Evolutionary conservation across 2,797 vertebrate genomes (phyloP).

Genomic region (Epinephelus malabaricus): DNA sequence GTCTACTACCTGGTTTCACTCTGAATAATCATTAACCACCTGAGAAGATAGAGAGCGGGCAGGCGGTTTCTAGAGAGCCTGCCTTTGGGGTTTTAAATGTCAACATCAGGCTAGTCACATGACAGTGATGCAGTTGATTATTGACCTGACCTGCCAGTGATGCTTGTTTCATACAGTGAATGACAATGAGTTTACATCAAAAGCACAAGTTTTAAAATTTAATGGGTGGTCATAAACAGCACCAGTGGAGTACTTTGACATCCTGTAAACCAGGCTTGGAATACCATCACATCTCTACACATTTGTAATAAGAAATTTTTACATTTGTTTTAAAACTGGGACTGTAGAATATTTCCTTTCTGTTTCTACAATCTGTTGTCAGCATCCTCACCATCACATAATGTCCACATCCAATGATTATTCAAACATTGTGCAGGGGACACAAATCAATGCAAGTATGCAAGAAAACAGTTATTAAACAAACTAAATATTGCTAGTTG

Average conservation of each 20-base stretch:
- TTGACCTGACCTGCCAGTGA: conserved; percentile 44
- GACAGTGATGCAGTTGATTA: conserved; percentile 40
- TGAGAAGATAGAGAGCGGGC: conserved; percentile 56
- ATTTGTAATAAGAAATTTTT: background rate
- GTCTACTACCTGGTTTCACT: conserved; percentile 84
- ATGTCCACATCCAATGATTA: conserved; percentile 7
- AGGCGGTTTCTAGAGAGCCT: conserved; percentile 70
- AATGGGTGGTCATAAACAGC: background rate
- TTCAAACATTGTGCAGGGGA: background rate
- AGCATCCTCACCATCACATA: background rate
- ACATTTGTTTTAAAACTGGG: background rate
- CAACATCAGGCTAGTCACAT: conserved; percentile 39
- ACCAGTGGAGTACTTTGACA: background rate
- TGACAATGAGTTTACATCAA: background rate
- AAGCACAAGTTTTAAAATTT: background rate
- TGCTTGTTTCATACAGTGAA: conserved; percentile 10
- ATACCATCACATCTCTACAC: background rate
- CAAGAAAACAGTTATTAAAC: background rate
- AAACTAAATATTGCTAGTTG: background rate
- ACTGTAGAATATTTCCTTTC: conserved; percentile 4
- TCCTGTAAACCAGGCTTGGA: background rate
- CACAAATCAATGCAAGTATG: background rate
- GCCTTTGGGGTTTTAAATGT: conserved; percentile 47
- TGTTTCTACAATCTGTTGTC: background rate
- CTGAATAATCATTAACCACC: conserved; percentile 85